Conservation (phyloP, 2,888 invertebrate genomes). For the Melieria crassipennis region DNA sequence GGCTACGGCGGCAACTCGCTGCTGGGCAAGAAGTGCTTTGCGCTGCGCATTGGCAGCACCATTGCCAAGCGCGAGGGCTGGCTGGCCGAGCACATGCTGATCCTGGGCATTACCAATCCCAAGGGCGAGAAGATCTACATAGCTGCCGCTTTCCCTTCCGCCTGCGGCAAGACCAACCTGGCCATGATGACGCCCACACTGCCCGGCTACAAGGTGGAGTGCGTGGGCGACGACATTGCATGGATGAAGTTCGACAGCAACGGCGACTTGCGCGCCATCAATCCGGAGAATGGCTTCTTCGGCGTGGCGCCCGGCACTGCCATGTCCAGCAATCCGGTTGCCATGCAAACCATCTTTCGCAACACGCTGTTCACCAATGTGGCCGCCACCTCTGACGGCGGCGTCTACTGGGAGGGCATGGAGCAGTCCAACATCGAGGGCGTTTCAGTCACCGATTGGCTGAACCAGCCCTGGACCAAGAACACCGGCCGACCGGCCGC, state of each 20-base stretch:
- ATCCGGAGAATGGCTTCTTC: slow-evolving; percentile 99
- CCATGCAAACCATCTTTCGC: slow-evolving; percentile 90
- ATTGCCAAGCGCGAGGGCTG: slow-evolving; percentile 95
- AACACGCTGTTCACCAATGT: slow-evolving; percentile 98
- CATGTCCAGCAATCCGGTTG: slow-evolving; percentile 90
- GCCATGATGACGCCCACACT: slow-evolving; percentile 97
- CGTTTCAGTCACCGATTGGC: slow-evolving; percentile 81
- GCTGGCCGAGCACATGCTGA: slow-evolving; percentile 99
- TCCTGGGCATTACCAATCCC: slow-evolving; percentile 93
- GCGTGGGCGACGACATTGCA: slow-evolving; percentile 98
- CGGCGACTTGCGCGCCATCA: slow-evolving; percentile 92
- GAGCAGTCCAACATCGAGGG: slow-evolving; percentile 75
- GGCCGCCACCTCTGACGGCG: slow-evolving; percentile 93
- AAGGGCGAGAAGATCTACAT: slow-evolving; percentile 90
- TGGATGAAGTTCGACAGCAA: slow-evolving; percentile 95
- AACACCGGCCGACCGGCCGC: slow-evolving; percentile 81
- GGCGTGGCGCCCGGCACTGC: slow-evolving; percentile 98
- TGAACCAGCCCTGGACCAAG: slow-evolving; percentile 78
- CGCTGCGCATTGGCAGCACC: slow-evolving; percentile 93
- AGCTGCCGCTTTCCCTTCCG: slow-evolving; percentile 98
- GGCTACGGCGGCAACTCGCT: slow-evolving; percentile 98
- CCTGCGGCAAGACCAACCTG: slow-evolving; percentile 98
- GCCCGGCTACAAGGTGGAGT: slow-evolving; percentile 92
- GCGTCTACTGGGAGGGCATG: slow-evolving; percentile 98
- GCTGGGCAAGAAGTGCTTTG: slow-evolving; percentile 97